Evolutionary conservation across 2,888 invertebrate genomes (phyloP).

Genomic region (Ptychoptera albimana): DNA sequence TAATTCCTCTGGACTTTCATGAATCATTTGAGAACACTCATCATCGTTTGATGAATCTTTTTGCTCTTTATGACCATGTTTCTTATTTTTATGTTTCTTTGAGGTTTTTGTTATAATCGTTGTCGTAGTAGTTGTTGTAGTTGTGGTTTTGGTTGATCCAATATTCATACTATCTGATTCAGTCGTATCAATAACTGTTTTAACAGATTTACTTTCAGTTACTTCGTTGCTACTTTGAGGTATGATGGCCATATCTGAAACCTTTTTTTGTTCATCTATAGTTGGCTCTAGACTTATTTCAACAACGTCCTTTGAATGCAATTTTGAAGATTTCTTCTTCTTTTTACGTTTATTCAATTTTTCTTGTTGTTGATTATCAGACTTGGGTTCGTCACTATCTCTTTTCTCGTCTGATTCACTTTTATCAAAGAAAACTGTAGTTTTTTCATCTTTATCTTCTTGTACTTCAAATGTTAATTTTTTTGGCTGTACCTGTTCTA

Average conservation of each 20-base stretch:
- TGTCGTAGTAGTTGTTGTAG: slow-evolving; percentile 8
- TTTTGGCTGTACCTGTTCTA: too few relatives aligned
- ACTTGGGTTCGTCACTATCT: too few relatives aligned
- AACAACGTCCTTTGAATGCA: not conserved
- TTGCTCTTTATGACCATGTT: too few relatives aligned
- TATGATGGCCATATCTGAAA: not conserved
- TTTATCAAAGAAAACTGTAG: too few relatives aligned
- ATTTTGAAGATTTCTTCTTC: not conserved
- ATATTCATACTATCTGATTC: not conserved
- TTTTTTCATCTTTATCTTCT: too few relatives aligned
- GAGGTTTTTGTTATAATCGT: slow-evolving; percentile 5
- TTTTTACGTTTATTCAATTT: too few relatives aligned
- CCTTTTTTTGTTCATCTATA: not conserved
- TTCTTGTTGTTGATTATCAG: too few relatives aligned
- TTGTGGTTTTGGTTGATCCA: slow-evolving; percentile 4
- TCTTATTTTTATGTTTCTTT: slow-evolving; percentile 8
- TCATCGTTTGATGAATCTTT: too few relatives aligned
- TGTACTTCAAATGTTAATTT: too few relatives aligned
- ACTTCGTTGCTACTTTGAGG: not conserved
- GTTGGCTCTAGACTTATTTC: not conserved
- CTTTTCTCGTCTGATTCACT: too few relatives aligned
- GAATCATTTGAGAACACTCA: too few relatives aligned
- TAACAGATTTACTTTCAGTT: not conserved
- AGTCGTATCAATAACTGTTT: not conserved
- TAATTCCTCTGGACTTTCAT: too few relatives aligned